Evolutionary conservation across 2,113 vertebrate species (phyloP), one percentile per base, ranked within the genome.

Genomic region (Nyctibius bracteatus): DNA sequence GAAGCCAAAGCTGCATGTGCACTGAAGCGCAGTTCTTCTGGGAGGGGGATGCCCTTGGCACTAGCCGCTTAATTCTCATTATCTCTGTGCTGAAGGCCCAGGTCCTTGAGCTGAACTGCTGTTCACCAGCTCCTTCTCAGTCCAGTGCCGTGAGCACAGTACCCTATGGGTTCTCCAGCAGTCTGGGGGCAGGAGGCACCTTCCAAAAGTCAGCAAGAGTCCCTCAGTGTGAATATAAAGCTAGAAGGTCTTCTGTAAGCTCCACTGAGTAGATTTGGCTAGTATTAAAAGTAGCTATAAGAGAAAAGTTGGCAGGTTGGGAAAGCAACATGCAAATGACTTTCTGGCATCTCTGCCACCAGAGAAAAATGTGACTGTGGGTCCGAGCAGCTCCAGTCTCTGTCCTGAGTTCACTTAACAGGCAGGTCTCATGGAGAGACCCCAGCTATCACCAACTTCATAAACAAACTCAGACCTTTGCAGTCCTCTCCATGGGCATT

Each of bases 1-100:
- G 49, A 33, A 92, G 52, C 55, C 70, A 75, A 79, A 93, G 39
- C 21, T 58, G 7, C 7, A 2, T 5, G 23, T 67, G 28, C 1
- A 2, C 28, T n/a, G 37, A 70, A 44, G 41, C 1, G 0, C 1
- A 1, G 23, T 72, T 8, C 57, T 72, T 82, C 44, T 81, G 35
- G 43, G 54, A 85, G 31, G 20, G 12, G 21, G 10, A 30, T 57
- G 54, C 54, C 44, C 20, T 83, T 75, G 62, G 83, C 74, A 22
- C 22, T 25, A 63, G 24, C 22, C 39, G 24, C 82, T 88, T 57
- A 52, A 63, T 81, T 83, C 35, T 61, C 75, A 43, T 80, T 31
- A 49, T 58, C 63, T 73, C 61, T 43, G 28, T 54, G 52, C 65
- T 88, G 77, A 51, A 89, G 31, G 33, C 44, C 35, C 47, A 31